Percentiles rank a stretch among this genome's conserved stretches.
phyloP scores from a whole-genome alignment of 2,888 invertebrate species.

The Gandaritis pyraliata region DNA sequence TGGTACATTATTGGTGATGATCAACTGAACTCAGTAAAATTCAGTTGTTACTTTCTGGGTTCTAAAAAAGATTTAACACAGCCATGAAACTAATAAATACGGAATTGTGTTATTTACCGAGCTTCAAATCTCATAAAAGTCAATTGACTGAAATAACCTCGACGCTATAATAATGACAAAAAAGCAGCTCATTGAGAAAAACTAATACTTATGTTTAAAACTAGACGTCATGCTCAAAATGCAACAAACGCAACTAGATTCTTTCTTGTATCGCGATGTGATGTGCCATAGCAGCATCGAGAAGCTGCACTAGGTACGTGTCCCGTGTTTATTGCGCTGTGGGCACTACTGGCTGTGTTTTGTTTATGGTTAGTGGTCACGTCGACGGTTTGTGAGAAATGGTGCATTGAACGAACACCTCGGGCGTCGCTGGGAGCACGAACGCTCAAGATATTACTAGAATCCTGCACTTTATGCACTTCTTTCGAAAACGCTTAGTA shows the following conservation, averaged over 20 bases:
- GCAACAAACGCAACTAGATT: background rate
- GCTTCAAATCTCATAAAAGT: too few species aligned
- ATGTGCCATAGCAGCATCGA: slow-evolving; percentile 6
- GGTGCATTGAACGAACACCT: slow-evolving; percentile 27
- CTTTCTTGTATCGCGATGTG: background rate
- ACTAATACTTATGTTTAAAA: too few species aligned
- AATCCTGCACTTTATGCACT: slow-evolving; percentile 1
- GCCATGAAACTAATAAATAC: too few species aligned
- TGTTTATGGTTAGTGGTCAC: slow-evolving; percentile 36
- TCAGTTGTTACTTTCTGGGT: too few species aligned
- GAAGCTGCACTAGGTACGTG: slow-evolving; percentile 5
- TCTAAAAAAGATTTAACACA: too few species aligned
- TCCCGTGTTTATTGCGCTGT: slow-evolving; percentile 25
- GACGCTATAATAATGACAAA: too few species aligned
- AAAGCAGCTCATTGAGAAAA: too few species aligned
- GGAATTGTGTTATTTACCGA: too few species aligned
- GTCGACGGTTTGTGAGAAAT: slow-evolving; percentile 24
- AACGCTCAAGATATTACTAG: slow-evolving; percentile 6
- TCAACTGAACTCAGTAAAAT: too few species aligned
- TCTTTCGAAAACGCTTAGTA: slow-evolving; percentile 1
- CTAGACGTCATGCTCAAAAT: too few species aligned
- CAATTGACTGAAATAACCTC: too few species aligned
- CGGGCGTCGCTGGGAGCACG: slow-evolving; percentile 17
- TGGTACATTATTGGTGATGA: too few species aligned
- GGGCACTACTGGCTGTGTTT: slow-evolving; percentile 31